Evolutionary conservation across 2,797 vertebrate genomes (phyloP), one percentile per base, ranked within the genome.

Genomic region (Falco peregrinus): DNA sequence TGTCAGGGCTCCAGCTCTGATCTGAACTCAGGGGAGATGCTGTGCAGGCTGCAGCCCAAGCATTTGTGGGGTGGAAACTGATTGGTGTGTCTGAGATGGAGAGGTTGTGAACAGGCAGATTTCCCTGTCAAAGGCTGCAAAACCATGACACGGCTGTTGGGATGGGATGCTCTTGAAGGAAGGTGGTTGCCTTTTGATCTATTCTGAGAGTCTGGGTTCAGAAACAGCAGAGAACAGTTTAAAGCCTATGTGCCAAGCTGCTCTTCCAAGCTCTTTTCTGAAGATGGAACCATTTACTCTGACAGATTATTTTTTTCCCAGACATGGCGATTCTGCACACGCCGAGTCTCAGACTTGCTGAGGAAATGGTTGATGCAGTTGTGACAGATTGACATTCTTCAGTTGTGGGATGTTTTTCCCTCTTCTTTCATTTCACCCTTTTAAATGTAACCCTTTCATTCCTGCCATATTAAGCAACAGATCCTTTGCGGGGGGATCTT

Each of bases 341-440:
- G 7, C 94, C 17, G 18, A 70, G 69, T 57, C 95, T 97, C 94
- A 95, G 95, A 10, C 95, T 91, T 24, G 45, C 85, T 63, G 92
- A 97, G 96, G 96, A 95, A 89, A 92, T 12, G 53, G 33, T 21
- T 96, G 96, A 96, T 96, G 95, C 79, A 17, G 1, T 20, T 88
- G 93, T 95, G 94, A 95, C 89, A 95, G 94, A 79, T 88, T 82
- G 94, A 94, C 87, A 70, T 93, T 95, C 88, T 86, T 89, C 48
- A 79, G 59, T 48, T 7, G 11, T 86, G 95, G 90, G 96, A 86
- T 91, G 88, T 31, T 78, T 93, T 53, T 33, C 45, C 77, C 73
- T 64, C 81, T 84, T 78, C 88, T 94, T 94, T 82, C 84, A 3
- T 83, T 93, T 96, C 73, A 71, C 26, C 61, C 65, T 83, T 71